Conservation (phyloP, 2,888 invertebrate genomes). For the Scaptomyza cyrtandrae region DNA sequence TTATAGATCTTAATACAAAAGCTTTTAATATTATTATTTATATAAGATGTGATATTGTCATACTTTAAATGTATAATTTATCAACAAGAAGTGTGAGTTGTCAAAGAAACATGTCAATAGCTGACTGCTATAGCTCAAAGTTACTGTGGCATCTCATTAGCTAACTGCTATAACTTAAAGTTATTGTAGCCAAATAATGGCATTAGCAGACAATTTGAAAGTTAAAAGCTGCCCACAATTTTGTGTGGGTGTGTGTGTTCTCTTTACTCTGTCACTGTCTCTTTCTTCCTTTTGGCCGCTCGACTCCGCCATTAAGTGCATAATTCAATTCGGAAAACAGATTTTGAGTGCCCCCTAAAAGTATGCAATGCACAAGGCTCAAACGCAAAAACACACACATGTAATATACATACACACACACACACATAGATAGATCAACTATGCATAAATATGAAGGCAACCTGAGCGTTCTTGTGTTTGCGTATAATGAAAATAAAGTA, state of each 20-base stretch:
- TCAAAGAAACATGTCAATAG: background rate
- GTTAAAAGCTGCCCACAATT: conserved; percentile 8
- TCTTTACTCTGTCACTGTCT: background rate
- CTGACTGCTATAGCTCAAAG: background rate
- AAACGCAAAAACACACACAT: background rate
- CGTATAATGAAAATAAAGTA: conserved; percentile 75
- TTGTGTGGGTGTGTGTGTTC: background rate
- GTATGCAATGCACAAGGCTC: conserved; percentile 67
- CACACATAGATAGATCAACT: conserved; percentile 54
- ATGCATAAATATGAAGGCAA: conserved; percentile 40
- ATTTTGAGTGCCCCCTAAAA: conserved; percentile 66
- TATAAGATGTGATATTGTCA: no score
- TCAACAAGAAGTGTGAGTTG: no score
- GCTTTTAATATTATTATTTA: no score
- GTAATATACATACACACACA: background rate
- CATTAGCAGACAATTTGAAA: conserved; percentile 19
- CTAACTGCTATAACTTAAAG: no score
- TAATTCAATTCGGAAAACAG: conserved; percentile 69
- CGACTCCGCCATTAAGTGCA: conserved; percentile 64
- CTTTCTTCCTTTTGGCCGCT: conserved; percentile 2
- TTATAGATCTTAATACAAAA: no score
- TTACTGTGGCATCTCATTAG: background rate
- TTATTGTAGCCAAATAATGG: background rate
- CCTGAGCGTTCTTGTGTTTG: conserved; percentile 17
- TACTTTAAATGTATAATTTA: no score